phyloP scores from a whole-genome alignment of 92 coral and sea anemone genomes.

The Muricea muricata region DNA sequence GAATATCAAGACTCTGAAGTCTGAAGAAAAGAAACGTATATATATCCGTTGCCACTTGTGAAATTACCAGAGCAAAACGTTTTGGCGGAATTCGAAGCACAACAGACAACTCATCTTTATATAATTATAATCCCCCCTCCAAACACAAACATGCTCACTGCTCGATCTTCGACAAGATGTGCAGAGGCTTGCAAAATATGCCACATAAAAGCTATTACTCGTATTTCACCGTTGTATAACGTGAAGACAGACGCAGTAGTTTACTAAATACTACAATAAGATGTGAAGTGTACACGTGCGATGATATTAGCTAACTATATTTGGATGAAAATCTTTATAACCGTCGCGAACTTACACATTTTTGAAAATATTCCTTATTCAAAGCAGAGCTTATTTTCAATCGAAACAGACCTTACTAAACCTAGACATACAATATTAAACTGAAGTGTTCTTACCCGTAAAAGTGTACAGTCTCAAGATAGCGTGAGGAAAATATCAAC shows the following conservation, averaged over 20 bases:
- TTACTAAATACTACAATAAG: background rate
- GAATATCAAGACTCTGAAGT: background rate
- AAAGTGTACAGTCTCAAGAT: background rate
- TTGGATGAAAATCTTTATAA: too few species aligned
- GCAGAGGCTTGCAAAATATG: background rate
- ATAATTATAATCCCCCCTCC: too few species aligned
- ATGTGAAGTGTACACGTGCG: background rate
- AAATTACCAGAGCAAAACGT: background rate
- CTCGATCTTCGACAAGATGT: background rate
- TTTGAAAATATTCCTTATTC: too few species aligned
- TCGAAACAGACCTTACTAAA: background rate
- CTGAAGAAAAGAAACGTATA: background rate
- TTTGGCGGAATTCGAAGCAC: background rate
- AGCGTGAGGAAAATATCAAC: background rate
- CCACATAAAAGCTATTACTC: background rate
- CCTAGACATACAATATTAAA: background rate
- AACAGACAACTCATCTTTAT: too few species aligned
- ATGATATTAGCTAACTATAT: background rate
- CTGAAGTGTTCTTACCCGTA: background rate
- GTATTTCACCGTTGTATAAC: background rate
- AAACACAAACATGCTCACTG: background rate
- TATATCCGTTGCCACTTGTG: slow-evolving; percentile 14
- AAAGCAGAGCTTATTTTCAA: background rate
- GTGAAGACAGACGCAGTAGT: background rate
- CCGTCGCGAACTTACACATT: too few species aligned